Evolutionary conservation across 2,797 vertebrate species (phyloP), one percentile per base, ranked within the genome.

Genomic region (Sternarchorhynchus goeldii): DNA sequence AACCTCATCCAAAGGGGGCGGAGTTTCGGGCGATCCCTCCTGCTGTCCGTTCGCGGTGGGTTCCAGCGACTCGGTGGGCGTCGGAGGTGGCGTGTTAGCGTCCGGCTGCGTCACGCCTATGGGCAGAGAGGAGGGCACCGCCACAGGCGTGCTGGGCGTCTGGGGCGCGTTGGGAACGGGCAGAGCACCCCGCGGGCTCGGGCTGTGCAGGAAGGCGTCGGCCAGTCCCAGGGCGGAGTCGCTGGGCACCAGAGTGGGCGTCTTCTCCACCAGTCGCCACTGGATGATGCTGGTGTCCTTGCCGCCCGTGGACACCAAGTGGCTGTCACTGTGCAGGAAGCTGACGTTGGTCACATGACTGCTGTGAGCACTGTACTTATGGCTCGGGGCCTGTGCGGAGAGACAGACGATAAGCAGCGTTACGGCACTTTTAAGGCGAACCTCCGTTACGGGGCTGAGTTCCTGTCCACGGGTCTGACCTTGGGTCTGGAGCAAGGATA

Each of bases 321-420:
- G 96, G 85, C 93, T 92, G 81, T 98, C 97, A 0, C 87, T 94
- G 59, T 93, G 90, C 83, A 96, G 94, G 88, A 98, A 99, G 89
- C 95, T 98, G 87, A 99, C 97, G 0, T 99, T 99, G 90, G 97
- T 99, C 89, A 98, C 97, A 0, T 99, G 97, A 90, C 97, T 99
- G 85, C 97, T 98, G 92, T 98, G 97, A 77, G 96, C 97, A 0
- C 95, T 96, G 92, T 98, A 98, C 84, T 98, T 98, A 83, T 97
- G 95, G 87, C 97, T 99, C 41, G 97, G 96, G 70, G 97, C 97
- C 97, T 99, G 65, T 5, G 29, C 56, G 82, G 83, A 85, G 88
- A 88, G n/a, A 12, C 5, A 17, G 36, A 6, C 59, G 58, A 31
- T 36, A 58, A 73, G 56, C 12, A 59, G 62, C 20, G 18, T 41